Percentiles rank a stretch among this genome's conserved stretches.
phyloP scores from a whole-genome alignment of 2,888 invertebrate genomes.

The Aspidiotus destructor region DNA sequence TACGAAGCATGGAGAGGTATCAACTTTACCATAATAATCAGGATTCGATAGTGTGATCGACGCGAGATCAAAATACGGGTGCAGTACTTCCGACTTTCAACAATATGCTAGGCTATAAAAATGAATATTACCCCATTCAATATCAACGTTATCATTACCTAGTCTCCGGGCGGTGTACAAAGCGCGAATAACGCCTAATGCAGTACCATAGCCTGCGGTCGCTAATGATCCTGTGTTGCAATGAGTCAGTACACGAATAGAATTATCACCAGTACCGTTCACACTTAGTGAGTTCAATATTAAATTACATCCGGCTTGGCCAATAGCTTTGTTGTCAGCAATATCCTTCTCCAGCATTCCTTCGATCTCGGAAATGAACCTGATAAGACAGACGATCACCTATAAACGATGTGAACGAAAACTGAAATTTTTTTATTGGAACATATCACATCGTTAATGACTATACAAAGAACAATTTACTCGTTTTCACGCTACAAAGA shows the following conservation, averaged over 20 bases:
- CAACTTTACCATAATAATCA: too few relatives aligned
- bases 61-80: too few relatives aligned
- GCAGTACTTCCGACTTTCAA: too few relatives aligned
- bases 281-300: conserved; percentile 46
- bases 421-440: not conserved
- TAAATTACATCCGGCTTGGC: conserved; percentile 67
- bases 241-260: conserved; percentile 77
- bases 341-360: conserved; percentile 78
- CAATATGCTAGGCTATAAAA: too few relatives aligned
- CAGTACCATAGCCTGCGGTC: conserved; percentile 95
- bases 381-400: conserved; percentile 42
- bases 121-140: too few relatives aligned
- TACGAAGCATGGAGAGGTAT: too few relatives aligned
- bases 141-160: conserved; percentile 46
- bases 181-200: conserved; percentile 85
- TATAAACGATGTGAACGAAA: conserved; percentile 8
- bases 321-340: conserved; percentile 76
- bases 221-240: conserved; percentile 98
- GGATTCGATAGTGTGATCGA: too few relatives aligned
- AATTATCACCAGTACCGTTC: conserved; percentile 48
- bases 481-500: too few relatives aligned
- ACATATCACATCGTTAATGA: not conserved
- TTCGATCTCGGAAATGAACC: conserved; percentile 68
- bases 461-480: not conserved
- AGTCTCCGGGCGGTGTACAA: conserved; percentile 61